Conservation (phyloP, 2,797 vertebrate genomes). For the Apodemus agrarius region DNA sequence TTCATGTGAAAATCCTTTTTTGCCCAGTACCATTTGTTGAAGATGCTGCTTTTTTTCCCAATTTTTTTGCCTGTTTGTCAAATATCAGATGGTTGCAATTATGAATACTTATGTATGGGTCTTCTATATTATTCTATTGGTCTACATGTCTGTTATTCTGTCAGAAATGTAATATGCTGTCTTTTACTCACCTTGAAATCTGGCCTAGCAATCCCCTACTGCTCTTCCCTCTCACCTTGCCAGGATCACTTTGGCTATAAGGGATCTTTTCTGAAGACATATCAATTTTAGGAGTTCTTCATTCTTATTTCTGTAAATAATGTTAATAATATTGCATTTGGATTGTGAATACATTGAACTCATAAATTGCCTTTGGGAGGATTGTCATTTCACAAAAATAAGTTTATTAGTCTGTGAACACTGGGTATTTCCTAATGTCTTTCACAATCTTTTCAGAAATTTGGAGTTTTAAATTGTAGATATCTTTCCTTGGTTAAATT, state of each 20-base stretch:
- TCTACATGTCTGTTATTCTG: neutral
- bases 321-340: neutral
- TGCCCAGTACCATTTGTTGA: neutral
- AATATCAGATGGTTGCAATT: neutral
- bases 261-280: neutral
- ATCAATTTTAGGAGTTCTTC: neutral
- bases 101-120: neutral
- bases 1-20: neutral
- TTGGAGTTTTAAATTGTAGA: neutral
- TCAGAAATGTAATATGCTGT: neutral
- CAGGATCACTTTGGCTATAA: neutral
- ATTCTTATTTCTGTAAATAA: neutral
- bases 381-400: neutral
- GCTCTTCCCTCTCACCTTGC: too few relatives aligned
- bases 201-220: neutral
- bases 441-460: neutral
- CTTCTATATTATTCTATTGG: neutral
- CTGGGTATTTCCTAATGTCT: too few relatives aligned
- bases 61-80: too few relatives aligned
- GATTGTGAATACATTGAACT: neutral
- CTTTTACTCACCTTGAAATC: neutral
- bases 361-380: neutral
- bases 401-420: neutral
- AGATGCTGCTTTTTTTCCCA: neutral
- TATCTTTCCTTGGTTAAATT: neutral